phyloP scores from a whole-genome alignment of 2,888 invertebrate species.

The Fabriciana adippe region DNA sequence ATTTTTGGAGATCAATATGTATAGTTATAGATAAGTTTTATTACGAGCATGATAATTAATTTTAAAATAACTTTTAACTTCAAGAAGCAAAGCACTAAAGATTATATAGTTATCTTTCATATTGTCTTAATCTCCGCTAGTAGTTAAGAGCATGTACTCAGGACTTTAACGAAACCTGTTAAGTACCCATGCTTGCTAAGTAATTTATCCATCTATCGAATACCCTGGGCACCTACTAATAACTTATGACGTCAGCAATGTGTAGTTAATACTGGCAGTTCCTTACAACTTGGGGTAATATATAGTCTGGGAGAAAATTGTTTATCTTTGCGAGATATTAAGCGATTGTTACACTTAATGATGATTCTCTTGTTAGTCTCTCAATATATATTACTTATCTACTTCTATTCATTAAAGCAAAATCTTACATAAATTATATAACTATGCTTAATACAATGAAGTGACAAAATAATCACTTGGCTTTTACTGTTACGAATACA shows the following conservation, averaged over 20 bases:
- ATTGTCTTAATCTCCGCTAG: conserved; percentile 25
- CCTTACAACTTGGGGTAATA: conserved; percentile 55
- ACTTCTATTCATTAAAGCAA: no score
- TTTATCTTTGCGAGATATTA: conserved; percentile 65
- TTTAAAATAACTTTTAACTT: no score
- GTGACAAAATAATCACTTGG: no score
- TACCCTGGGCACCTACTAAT: conserved; percentile 55
- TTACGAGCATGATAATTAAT: no score
- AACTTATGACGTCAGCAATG: conserved; percentile 60
- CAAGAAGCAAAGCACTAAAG: background rate
- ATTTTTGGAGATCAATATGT: no score
- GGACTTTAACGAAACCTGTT: conserved; percentile 41
- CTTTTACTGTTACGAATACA: no score
- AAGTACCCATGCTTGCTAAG: conserved; percentile 39
- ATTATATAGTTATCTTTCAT: conserved; percentile 4
- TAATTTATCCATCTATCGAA: conserved; percentile 58
- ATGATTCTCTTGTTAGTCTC: background rate
- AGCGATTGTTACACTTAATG: conserved; percentile 34
- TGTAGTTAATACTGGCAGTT: conserved; percentile 49
- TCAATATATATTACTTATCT: background rate
- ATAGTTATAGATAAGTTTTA: no score
- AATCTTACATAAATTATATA: no score
- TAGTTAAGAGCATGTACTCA: conserved; percentile 25
- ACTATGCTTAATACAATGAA: no score
- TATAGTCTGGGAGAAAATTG: conserved; percentile 68